Evolutionary conservation across 2,113 vertebrate genomes (phyloP).

Genomic region (Puntigrus tetrazona): DNA sequence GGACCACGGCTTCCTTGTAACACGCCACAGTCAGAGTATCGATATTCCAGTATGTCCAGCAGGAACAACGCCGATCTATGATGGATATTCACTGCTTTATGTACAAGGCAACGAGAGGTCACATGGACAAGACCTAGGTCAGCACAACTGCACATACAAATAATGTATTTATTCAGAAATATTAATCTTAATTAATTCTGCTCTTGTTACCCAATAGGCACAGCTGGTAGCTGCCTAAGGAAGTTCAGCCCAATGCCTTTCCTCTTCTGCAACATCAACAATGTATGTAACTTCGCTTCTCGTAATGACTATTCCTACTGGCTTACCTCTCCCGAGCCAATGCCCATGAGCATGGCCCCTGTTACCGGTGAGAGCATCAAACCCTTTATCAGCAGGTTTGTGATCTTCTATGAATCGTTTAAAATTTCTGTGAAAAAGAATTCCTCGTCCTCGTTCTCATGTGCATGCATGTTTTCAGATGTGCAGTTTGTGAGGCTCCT

Average conservation of each 20-base stretch:
- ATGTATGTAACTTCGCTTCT: slow-evolving; percentile 97
- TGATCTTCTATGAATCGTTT: neutral
- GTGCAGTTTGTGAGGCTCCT: slow-evolving; percentile 92
- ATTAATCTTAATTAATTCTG: neutral
- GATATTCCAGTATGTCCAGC: slow-evolving; percentile 85
- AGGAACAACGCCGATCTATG: slow-evolving; percentile 87
- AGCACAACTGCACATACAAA: slow-evolving; percentile 27
- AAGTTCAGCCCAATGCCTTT: slow-evolving; percentile 99
- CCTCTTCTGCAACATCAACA: slow-evolving; percentile 98
- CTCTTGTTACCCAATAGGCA: slow-evolving; percentile 75
- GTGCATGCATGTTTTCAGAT: slow-evolving; percentile 70
- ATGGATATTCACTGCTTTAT: slow-evolving; percentile 94
- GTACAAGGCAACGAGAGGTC: slow-evolving; percentile 95
- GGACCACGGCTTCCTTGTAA: slow-evolving; percentile 97
- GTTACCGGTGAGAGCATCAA: slow-evolving; percentile 89
- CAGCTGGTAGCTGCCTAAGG: slow-evolving; percentile 92
- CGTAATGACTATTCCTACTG: slow-evolving; percentile 98
- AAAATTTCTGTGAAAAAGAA: neutral
- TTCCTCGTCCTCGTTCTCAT: neutral
- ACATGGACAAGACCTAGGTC: slow-evolving; percentile 95
- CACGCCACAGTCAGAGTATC: slow-evolving; percentile 89
- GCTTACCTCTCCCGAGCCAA: slow-evolving; percentile 96
- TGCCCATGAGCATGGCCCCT: slow-evolving; percentile 98
- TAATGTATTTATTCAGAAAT: neutral
- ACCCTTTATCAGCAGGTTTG: slow-evolving; percentile 95